phyloP scores from a whole-genome alignment of 1,140 invertebrate species.

The Rhizoglyphus robini region DNA sequence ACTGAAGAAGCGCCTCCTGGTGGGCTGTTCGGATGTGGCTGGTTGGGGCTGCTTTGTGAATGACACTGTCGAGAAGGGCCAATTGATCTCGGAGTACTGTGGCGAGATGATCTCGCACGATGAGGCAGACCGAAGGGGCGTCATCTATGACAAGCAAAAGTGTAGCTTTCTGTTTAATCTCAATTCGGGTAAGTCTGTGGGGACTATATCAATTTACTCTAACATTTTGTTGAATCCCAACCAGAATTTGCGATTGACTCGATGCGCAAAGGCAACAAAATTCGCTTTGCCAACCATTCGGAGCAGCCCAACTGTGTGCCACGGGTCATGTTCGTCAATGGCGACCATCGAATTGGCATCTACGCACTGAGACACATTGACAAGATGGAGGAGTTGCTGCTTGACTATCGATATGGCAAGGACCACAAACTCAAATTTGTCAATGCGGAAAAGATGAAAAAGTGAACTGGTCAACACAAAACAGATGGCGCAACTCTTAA shows the following conservation, averaged over 20 bases:
- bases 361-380: slow-evolving; percentile 94
- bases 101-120: slow-evolving; percentile 97
- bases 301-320: slow-evolving; percentile 99
- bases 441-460: slow-evolving; percentile 46
- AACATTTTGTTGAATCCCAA: slow-evolving; percentile 22
- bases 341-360: slow-evolving; percentile 96
- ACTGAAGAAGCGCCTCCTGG: slow-evolving; percentile 63
- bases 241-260: slow-evolving; percentile 97
- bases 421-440: slow-evolving; percentile 96
- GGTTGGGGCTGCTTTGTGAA: slow-evolving; percentile 98
- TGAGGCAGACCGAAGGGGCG: slow-evolving; percentile 93
- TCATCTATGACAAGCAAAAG: slow-evolving; percentile 99
- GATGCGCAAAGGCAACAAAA: slow-evolving; percentile 96
- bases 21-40: slow-evolving; percentile 94
- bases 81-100: slow-evolving; percentile 98
- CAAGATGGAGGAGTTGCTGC: slow-evolving; percentile 86
- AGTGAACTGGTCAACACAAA: not conserved
- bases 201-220: not conserved
- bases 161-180: slow-evolving; percentile 98
- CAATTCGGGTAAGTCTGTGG: slow-evolving; percentile 86
- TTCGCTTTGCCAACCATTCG: slow-evolving; percentile 97
- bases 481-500: too few species aligned
- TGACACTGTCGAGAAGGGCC: slow-evolving; percentile 81
- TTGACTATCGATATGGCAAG: slow-evolving; percentile 69
- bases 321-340: slow-evolving; percentile 99